Conservation (phyloP, 2,888 invertebrate species). For the Lysandra bellargus region DNA sequence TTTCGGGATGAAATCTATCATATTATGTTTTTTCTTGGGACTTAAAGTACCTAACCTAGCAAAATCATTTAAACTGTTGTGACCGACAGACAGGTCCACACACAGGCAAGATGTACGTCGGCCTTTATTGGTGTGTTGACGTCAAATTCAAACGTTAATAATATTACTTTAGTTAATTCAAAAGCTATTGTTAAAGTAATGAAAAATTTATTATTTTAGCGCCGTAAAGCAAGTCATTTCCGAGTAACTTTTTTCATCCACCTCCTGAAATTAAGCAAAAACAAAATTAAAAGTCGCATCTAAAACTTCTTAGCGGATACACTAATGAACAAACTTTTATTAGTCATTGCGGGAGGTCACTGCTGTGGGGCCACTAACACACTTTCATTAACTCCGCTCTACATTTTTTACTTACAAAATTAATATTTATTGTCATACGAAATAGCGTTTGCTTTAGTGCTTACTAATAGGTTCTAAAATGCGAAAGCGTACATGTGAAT, state of each 20-base stretch:
- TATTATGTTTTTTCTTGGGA: neutral
- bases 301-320: constrained; percentile 43
- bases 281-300: constrained; percentile 50
- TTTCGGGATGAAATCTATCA: neutral
- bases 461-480: no score
- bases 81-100: no score
- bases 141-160: neutral
- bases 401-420: no score
- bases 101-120: no score
- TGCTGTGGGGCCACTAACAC: constrained; percentile 35
- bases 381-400: neutral
- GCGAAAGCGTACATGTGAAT: no score
- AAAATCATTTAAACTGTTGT: no score
- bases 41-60: neutral
- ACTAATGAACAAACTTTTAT: constrained; percentile 57
- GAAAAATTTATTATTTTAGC: constrained; percentile 6
- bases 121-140: neutral
- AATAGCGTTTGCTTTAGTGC: no score
- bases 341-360: constrained; percentile 47
- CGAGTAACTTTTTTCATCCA: constrained; percentile 35
- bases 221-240: constrained; percentile 20
- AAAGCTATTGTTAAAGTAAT: constrained; percentile 12
- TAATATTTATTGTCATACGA: no score
- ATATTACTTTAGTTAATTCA: neutral
- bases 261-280: constrained; percentile 50